Percentiles rank a stretch among this genome's conserved stretches.
Evolutionary conservation across 2,888 invertebrate genomes (phyloP).

Genomic region (Hemaris fuciformis): DNA sequence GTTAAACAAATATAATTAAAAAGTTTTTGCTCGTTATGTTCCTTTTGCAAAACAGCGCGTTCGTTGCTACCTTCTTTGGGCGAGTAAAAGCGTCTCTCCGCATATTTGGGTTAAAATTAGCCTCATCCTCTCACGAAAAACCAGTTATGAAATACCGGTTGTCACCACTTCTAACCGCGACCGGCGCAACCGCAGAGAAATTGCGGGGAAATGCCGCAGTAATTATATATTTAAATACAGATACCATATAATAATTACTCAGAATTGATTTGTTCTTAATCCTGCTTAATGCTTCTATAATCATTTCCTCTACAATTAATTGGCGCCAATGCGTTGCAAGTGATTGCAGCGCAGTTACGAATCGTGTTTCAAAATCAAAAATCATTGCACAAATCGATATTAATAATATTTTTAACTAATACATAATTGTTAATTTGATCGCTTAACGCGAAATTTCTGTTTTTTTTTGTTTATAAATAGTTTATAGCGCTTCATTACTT

Average conservation of each 20-base stretch:
- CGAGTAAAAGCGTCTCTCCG: not conserved
- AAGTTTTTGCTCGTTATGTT: too few relatives aligned
- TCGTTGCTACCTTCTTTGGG: not conserved
- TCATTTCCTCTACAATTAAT: not conserved
- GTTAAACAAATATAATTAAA: too few relatives aligned
- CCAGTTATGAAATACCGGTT: constrained; percentile 6
- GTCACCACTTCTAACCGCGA: not conserved
- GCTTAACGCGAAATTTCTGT: too few relatives aligned
- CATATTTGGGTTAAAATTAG: constrained; percentile 1
- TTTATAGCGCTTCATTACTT: too few relatives aligned
- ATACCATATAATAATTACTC: not conserved
- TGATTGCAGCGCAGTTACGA: not conserved
- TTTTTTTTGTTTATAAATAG: too few relatives aligned
- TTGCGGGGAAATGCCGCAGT: not conserved
- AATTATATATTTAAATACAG: not conserved
- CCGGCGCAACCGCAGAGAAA: not conserved
- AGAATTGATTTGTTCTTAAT: not conserved
- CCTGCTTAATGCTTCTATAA: not conserved
- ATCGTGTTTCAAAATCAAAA: not conserved
- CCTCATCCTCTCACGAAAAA: constrained; percentile 1
- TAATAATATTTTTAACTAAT: too few relatives aligned
- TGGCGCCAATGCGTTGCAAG: not conserved
- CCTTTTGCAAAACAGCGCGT: not conserved
- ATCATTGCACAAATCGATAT: not conserved
- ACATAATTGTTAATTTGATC: too few relatives aligned